Evolutionary conservation across 2,113 vertebrate species (phyloP), one percentile per base, ranked within the genome.

Genomic region (Melanerpes aurifrons): DNA sequence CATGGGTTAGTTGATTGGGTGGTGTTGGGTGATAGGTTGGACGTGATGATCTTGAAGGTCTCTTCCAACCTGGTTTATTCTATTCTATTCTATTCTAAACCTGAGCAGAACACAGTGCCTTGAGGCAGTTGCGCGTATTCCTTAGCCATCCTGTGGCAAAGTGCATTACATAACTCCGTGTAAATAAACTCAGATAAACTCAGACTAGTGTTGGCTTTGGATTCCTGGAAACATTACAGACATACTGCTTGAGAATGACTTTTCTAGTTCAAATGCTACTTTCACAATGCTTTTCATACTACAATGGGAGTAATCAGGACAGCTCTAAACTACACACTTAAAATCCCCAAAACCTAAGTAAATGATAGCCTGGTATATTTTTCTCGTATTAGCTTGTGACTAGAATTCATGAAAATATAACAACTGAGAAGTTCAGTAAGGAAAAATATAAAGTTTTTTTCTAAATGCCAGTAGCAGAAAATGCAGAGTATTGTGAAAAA

Each of bases 121-220:
- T 22, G 25, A 73, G 37, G 19, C 16, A 85, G 5, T 12, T 72
- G 12, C 19, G 15, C 0, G 0, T 18, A 26, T 50, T 67, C 26
- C 11, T 62, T 17, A 50, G 4, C 11, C 9, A 35, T 29, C 9
- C 35, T 62, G 7, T 25, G 10, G n/a, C n/a, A 67, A 80, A 3
- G 6, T 17, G 16, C 5, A 19, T 20, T 47, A 7, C 6, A 50
- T 25, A 82, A 15, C 13, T 62, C n/a, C 29, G 15, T 45, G 35
- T 29, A 88, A 45, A 64, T 1, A 87, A 6, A 56, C 12, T 1
- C 9, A 16, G 4, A 50, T 43, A 43, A 45, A 45, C 43, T 45
- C 6, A 45, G 43, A 10, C 16, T 12, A 79, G 4, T 3, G 8
- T 17, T 72, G 17, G 5, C 0, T 74, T 4, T 3, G 53, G 35